These are phyloP conservation scores for Eurypyga helias DNA, from an alignment of 2,113 vertebrate species.

Conservation along the genomic window DNA sequence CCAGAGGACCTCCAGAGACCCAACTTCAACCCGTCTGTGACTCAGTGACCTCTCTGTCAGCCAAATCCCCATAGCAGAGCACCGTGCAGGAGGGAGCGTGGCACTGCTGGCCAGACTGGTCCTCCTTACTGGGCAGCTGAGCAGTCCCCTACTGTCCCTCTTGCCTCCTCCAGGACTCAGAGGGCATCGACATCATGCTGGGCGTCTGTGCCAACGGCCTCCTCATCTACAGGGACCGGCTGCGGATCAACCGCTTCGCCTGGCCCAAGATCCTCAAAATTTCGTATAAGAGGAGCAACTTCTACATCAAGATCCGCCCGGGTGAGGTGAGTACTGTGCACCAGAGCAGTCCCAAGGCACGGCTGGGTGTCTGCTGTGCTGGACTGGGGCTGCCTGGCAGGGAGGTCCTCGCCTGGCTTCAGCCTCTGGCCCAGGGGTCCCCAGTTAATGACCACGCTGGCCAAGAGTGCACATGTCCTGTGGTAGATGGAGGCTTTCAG, in stretches of 20 bases:
- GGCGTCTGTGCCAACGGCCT: constrained; percentile 96
- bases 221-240: constrained; percentile 94
- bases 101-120: background rate
- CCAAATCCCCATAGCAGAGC: fast-evolving
- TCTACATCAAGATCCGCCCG: constrained; percentile 98
- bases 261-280: constrained; percentile 99
- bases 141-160: background rate
- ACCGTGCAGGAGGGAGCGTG: background rate
- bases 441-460: background rate
- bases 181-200: constrained; percentile 98
- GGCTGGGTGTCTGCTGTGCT: background rate
- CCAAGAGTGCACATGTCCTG: background rate
- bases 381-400: background rate
- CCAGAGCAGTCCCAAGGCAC: fast-evolving
- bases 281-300: constrained; percentile 98
- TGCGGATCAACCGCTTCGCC: constrained; percentile 98
- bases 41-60: background rate
- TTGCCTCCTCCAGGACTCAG: constrained; percentile 86
- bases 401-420: background rate
- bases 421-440: background rate
- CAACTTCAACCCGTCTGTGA: background rate
- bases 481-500: background rate
- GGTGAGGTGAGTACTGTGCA: constrained; percentile 85
- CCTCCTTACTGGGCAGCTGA: background rate
- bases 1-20: background rate